A percentile compares a stretch with the other conserved stretches of the same genome.
phyloP scores from a whole-genome alignment of 2,888 invertebrate genomes.

The Lacanobia oleracea region DNA sequence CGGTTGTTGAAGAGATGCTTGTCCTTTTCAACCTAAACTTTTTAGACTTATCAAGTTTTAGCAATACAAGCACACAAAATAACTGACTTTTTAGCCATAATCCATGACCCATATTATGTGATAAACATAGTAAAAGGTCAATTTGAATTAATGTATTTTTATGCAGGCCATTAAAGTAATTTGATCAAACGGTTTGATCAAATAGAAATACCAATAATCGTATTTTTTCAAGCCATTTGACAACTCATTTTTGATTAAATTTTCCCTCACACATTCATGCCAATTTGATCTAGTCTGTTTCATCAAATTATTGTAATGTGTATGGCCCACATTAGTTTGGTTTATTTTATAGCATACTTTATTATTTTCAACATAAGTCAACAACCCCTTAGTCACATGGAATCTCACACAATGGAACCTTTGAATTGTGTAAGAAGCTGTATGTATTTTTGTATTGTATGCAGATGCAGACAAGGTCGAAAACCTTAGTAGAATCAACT shows the following conservation, averaged over 20 bases:
- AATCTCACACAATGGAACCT: slow-evolving; percentile 44
- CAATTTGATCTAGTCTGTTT: too few species aligned
- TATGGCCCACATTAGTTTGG: too few species aligned
- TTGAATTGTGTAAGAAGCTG: slow-evolving; percentile 26
- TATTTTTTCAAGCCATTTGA: too few species aligned
- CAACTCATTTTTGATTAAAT: too few species aligned
- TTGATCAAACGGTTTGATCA: too few species aligned
- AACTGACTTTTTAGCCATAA: not conserved
- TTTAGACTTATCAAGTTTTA: not conserved
- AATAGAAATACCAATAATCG: too few species aligned
- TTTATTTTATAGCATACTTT: not conserved
- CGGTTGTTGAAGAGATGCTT: not conserved
- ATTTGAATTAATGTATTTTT: not conserved
- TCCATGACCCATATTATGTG: not conserved
- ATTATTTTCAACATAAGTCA: slow-evolving; percentile 34
- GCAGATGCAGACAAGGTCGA: slow-evolving; percentile 57
- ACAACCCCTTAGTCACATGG: slow-evolving; percentile 34
- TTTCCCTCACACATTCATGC: too few species aligned
- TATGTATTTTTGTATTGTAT: slow-evolving; percentile 51
- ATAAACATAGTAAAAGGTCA: not conserved
- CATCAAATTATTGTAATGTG: too few species aligned
- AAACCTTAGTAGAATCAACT: slow-evolving; percentile 26
- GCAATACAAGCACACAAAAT: not conserved
- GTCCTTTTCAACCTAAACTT: not conserved
- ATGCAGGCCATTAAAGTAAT: too few species aligned